Base-by-base conservation (phyloP, 1,140 invertebrate species). In the Drosophila busckii region DNA sequence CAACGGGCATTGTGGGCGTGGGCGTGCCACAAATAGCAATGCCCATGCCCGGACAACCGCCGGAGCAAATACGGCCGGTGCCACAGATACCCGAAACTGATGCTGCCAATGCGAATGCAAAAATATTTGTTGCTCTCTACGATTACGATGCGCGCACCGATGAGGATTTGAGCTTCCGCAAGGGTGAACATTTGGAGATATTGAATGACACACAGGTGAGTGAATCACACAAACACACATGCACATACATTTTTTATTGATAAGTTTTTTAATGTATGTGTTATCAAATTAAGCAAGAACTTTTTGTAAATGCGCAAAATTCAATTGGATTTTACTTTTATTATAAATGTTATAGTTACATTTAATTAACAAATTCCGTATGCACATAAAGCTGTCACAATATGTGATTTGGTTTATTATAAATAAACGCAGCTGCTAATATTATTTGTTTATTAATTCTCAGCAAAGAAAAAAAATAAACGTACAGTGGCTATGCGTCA, bases 121-220 rank as follows among this genome's bases (percentile, higher is more conserved):
- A 95, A 88, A 94, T 98, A 82, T 99, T 98, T 89, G 96, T 99
- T 20, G 97, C 98, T 22, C 90, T 99, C 9, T 99, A 99, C 88
- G 98, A 99, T 89, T 99, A 99, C 88, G 98, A 99, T 91, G 98
- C 98, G 20, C 91, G 98, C 67, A 99, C 98, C 15, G 97, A 98
- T 88, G 98, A 99, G 88, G 98, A 99, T 89, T 90, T 99, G 44
- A 98, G 96, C 89, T 99, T 99, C 89, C 93, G 97, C 67, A 99
- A 99, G 89, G 97, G 97, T 25, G 98, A 99, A 88, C 96, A 98
- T 89, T 90, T 99, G 85, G 97, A 99, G 89, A 98, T 99, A 64
- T 89, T 99, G 59, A 98, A 99, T 89, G 97, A 99, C 89, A 99
- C 96, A 48, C 95, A 97, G 88, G 89, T 86, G 40, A 67, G 84